Conservation (phyloP, 2,888 invertebrate species). For the Spicauda simplicius region DNA sequence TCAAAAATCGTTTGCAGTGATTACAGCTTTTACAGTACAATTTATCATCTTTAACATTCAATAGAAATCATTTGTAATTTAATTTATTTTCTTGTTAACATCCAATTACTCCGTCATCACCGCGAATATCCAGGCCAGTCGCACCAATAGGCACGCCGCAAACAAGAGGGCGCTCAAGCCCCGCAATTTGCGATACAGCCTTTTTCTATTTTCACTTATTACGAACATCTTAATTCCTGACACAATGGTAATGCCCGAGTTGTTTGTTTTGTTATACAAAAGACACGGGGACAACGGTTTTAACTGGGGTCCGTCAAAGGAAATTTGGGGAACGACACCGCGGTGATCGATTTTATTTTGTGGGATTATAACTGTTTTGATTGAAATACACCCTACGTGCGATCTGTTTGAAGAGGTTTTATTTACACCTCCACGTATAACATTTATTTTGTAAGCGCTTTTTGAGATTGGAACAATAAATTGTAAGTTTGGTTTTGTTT, state of each 20-base stretch:
- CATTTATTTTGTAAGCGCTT: background rate
- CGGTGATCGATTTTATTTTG: conserved; percentile 26
- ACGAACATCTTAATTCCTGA: conserved; percentile 68
- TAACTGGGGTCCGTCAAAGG: conserved; percentile 20
- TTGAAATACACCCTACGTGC: conserved; percentile 15
- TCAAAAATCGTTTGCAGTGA: too few relatives aligned
- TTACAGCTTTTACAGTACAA: too few relatives aligned
- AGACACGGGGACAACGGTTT: conserved; percentile 29
- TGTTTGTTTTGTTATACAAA: conserved; percentile 45
- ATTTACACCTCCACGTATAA: background rate
- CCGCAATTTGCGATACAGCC: conserved; percentile 64
- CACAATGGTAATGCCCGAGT: conserved; percentile 60
- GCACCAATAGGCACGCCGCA: conserved; percentile 74
- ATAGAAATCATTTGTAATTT: too few relatives aligned
- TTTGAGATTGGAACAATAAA: background rate
- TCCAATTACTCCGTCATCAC: conserved; percentile 45
- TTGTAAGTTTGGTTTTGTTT: too few relatives aligned
- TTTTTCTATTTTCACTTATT: conserved; percentile 55
- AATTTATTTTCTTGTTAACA: conserved; percentile 14
- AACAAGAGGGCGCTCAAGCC: conserved; percentile 70
- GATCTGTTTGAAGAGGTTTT: conserved; percentile 14
- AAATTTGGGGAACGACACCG: background rate
- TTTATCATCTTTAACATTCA: too few relatives aligned
- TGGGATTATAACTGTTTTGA: conserved; percentile 27
- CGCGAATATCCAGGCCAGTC: conserved; percentile 50